Conservation (phyloP, 2,113 vertebrate species). For the Xenopus laevis region DNA sequence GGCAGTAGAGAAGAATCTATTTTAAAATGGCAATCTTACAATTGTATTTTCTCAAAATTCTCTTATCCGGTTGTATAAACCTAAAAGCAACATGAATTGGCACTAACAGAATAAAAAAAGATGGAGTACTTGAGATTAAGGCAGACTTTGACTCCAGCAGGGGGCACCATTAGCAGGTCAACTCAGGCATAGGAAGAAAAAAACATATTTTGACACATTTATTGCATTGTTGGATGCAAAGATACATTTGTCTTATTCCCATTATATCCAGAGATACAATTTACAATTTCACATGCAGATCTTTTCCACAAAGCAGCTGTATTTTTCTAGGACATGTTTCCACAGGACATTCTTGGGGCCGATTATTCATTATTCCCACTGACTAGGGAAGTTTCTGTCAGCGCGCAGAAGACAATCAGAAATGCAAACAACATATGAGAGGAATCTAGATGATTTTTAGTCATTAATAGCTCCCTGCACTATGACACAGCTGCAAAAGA, state of each 20-base stretch:
- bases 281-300: too few species aligned
- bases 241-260: too few species aligned
- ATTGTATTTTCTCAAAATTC: too few species aligned
- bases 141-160: constrained; percentile 49
- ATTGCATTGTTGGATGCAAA: too few species aligned
- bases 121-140: background rate
- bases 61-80: too few species aligned
- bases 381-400: constrained; percentile 36
- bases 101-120: too few species aligned
- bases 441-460: constrained; percentile 51
- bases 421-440: constrained; percentile 48
- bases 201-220: too few species aligned
- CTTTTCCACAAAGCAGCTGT: too few species aligned
- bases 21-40: too few species aligned
- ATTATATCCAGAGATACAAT: too few species aligned
- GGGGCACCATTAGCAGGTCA: constrained; percentile 54
- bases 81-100: too few species aligned
- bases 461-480: constrained; percentile 51
- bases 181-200: background rate
- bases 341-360: constrained; percentile 35
- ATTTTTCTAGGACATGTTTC: constrained; percentile 1
- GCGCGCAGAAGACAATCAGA: constrained; percentile 49
- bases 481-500: constrained; percentile 58
- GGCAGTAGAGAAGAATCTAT: too few species aligned
- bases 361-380: constrained; percentile 34